These are phyloP conservation scores for Sycophila sp. DNA, from an alignment of 1,140 invertebrate species.

Conservation along the genomic window DNA sequence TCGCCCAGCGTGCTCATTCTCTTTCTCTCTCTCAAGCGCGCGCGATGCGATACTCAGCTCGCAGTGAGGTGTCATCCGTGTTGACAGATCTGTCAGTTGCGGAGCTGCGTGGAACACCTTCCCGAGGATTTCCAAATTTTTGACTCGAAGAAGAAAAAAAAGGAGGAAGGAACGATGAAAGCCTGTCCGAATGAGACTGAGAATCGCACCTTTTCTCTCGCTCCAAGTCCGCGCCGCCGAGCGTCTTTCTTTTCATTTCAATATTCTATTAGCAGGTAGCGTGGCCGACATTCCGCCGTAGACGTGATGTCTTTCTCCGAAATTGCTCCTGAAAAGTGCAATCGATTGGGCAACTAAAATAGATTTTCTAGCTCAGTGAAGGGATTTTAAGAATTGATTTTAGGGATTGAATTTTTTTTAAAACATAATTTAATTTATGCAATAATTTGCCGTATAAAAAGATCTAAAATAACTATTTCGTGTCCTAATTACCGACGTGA, in stretches of 20 bases:
- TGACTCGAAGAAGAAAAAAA: slow-evolving; percentile 41
- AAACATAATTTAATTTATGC: too few species aligned
- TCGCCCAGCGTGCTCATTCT: background rate
- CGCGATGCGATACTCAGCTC: too few species aligned
- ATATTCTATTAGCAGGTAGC: slow-evolving; percentile 33
- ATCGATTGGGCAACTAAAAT: background rate
- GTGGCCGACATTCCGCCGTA: too few species aligned
- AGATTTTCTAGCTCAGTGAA: too few species aligned
- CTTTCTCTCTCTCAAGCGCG: slow-evolving; percentile 13
- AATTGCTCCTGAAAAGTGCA: background rate
- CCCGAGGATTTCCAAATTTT: slow-evolving; percentile 28
- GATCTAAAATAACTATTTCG: too few species aligned
- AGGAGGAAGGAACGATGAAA: slow-evolving; percentile 20
- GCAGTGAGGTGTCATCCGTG: slow-evolving; percentile 55
- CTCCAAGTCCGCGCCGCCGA: slow-evolving; percentile 3
- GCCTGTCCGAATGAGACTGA: too few species aligned
- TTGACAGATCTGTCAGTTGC: slow-evolving; percentile 62
- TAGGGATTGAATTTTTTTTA: too few species aligned
- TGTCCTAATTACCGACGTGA: too few species aligned
- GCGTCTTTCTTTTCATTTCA: slow-evolving; percentile 23
- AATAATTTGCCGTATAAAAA: too few species aligned
- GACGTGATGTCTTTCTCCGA: background rate
- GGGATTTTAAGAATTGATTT: too few species aligned
- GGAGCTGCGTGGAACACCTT: slow-evolving; percentile 39
- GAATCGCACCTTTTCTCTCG: too few species aligned